These are phyloP conservation scores for Falco cherrug DNA, from an alignment of 2,797 vertebrate species.

Conservation along the genomic window DNA sequence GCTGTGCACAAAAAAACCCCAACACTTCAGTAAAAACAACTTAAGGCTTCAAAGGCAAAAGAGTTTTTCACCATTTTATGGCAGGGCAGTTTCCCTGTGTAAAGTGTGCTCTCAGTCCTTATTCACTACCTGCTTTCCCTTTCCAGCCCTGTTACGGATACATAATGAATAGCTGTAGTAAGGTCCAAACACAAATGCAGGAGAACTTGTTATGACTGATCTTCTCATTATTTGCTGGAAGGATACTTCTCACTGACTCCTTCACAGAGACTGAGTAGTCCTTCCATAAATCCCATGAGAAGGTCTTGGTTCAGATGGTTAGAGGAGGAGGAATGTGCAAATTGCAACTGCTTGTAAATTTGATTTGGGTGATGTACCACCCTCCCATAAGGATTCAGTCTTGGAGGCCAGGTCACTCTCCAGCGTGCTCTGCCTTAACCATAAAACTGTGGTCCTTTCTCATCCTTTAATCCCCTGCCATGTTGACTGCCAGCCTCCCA, in stretches of 20 bases:
- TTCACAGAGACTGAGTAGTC: not conserved
- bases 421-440: not conserved
- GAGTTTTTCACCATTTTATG: not conserved
- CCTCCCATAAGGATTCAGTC: accelerated
- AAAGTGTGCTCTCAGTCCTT: not conserved
- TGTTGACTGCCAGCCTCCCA: not conserved
- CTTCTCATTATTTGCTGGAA: not conserved
- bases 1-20: not conserved
- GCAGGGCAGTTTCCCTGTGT: not conserved
- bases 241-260: not conserved
- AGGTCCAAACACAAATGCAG: not conserved
- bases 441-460: not conserved
- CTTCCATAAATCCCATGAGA: not conserved
- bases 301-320: not conserved
- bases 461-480: not conserved
- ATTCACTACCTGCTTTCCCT: not conserved
- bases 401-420: not conserved
- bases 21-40: not conserved
- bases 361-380: not conserved
- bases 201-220: not conserved
- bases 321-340: not conserved
- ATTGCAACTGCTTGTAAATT: not conserved
- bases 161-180: not conserved
- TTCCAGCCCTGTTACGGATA: not conserved
- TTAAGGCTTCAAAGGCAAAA: not conserved